Evolutionary conservation across 2,113 vertebrate genomes (phyloP).

Genomic region (Jaculus jaculus): DNA sequence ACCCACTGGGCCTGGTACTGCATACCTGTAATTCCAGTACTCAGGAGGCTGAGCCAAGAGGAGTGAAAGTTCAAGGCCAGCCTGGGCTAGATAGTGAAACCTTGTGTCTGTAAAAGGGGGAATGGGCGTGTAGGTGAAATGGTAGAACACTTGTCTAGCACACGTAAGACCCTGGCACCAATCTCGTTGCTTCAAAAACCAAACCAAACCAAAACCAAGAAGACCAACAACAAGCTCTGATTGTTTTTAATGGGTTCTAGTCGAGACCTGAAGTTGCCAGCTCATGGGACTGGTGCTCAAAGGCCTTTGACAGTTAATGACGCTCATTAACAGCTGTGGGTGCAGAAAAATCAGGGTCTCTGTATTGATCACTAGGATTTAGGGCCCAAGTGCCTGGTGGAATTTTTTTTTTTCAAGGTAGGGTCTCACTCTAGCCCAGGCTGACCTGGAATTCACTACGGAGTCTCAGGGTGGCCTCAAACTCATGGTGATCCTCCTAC

Average conservation of each 20-base stretch:
- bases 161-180: background rate
- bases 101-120: background rate
- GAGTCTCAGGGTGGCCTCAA: too few species aligned
- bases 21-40: background rate
- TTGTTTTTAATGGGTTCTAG: background rate
- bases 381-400: background rate
- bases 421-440: too few species aligned
- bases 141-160: background rate
- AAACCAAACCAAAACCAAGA: background rate
- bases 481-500: too few species aligned
- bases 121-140: background rate
- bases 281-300: background rate
- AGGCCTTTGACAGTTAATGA: background rate
- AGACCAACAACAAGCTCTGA: background rate
- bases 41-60: background rate
- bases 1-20: background rate
- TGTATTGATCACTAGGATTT: background rate
- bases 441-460: too few species aligned
- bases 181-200: background rate
- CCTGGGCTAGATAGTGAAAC: background rate
- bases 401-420: too few species aligned
- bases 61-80: background rate
- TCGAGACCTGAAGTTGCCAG: background rate
- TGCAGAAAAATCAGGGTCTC: background rate
- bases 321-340: background rate